Percentiles rank a stretch among this genome's conserved stretches.
phyloP scores from a whole-genome alignment of 2,113 vertebrate genomes.

The Pollachius pollachius region DNA sequence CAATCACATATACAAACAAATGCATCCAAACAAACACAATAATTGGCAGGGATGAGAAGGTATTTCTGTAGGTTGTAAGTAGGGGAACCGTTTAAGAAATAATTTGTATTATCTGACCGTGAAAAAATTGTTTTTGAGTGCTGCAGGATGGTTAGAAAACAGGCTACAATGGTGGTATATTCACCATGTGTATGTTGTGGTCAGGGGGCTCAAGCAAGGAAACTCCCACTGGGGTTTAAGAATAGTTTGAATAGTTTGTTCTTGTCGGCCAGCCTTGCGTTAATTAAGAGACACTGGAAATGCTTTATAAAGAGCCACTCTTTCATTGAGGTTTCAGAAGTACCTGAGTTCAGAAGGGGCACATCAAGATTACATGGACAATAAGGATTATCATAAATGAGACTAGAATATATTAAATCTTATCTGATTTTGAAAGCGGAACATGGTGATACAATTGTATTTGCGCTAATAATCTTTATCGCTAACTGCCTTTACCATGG shows the following conservation, averaged over 20 bases:
- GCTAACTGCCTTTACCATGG: slow-evolving; percentile 39
- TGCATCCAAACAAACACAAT: no score
- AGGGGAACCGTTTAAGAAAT: no score
- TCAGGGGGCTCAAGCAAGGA: not conserved
- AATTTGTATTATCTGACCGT: no score
- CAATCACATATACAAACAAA: no score
- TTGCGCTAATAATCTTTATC: slow-evolving; percentile 41
- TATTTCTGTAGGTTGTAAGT: no score
- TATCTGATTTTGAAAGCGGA: slow-evolving; percentile 30
- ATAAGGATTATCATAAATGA: slow-evolving; percentile 1
- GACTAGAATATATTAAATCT: slow-evolving; percentile 20
- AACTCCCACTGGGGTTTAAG: not conserved
- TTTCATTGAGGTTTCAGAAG: not conserved
- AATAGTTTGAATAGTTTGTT: not conserved
- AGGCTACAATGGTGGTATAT: not conserved
- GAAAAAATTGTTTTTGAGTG: no score
- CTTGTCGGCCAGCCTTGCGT: not conserved
- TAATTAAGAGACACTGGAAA: no score
- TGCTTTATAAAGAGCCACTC: not conserved
- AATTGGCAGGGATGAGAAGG: no score
- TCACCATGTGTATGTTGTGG: not conserved
- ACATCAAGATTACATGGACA: not conserved
- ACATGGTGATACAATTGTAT: slow-evolving; percentile 27
- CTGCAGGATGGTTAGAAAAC: no score
- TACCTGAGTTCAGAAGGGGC: not conserved